Conservation (phyloP, 1,140 invertebrate genomes). For the Drosophila kikkawai region DNA sequence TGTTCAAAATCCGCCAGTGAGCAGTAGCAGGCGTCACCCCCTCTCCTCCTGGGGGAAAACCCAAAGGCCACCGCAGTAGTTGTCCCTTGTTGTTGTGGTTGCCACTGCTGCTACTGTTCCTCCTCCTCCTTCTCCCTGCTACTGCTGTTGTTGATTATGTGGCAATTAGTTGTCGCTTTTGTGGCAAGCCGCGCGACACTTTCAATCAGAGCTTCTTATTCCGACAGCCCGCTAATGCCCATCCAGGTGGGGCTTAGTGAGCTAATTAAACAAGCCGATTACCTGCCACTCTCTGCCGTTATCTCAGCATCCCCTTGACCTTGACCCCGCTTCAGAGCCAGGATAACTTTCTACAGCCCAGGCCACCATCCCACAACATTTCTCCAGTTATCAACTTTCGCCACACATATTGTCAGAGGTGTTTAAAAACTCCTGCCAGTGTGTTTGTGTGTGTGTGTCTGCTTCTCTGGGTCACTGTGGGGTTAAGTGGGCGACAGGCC, state of each 20-base stretch:
- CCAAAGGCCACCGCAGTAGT: constrained; percentile 43
- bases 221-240: constrained; percentile 64
- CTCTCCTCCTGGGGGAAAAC: constrained; percentile 1
- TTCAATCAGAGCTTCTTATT: constrained; percentile 54
- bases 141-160: constrained; percentile 71
- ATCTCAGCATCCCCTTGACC: constrained; percentile 51
- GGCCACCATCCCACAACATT: constrained; percentile 19
- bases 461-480: constrained; percentile 6
- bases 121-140: not conserved
- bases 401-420: constrained; percentile 49
- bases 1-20: constrained; percentile 49
- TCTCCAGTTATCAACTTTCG: constrained; percentile 50
- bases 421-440: constrained; percentile 16
- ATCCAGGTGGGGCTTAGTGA: constrained; percentile 55
- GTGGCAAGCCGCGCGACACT: constrained; percentile 64
- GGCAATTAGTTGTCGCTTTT: constrained; percentile 81
- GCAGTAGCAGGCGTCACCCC: not conserved
- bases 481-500: constrained; percentile 27
- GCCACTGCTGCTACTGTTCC: not conserved
- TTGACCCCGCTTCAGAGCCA: constrained; percentile 16
- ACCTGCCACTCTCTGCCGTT: constrained; percentile 14
- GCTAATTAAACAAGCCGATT: constrained; percentile 80
- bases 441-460: constrained; percentile 7
- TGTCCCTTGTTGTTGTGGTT: constrained; percentile 48
- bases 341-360: constrained; percentile 23